Conservation (phyloP, 2,888 invertebrate genomes). For the Leptinotarsa rubiginosa region DNA sequence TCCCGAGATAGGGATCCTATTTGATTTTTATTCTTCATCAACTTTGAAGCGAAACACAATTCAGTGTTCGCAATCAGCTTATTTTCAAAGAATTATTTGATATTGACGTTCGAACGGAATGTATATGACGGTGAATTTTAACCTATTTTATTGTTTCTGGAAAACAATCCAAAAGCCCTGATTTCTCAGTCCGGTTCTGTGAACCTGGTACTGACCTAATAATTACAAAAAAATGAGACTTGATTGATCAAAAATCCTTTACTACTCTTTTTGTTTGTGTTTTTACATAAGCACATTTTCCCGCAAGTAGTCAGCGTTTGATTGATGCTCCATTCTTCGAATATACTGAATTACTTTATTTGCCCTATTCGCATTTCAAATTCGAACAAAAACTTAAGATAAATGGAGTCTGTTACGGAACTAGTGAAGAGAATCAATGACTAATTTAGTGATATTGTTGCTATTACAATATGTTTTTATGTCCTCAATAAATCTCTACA, state of each 20-base stretch:
- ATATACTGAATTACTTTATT: slow-evolving; percentile 9
- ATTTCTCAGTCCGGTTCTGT: neutral
- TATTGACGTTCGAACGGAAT: too few relatives aligned
- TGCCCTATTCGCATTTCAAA: neutral
- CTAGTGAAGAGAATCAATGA: slow-evolving; percentile 8
- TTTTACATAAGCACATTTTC: slow-evolving; percentile 13
- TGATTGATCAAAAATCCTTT: neutral
- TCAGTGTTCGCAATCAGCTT: too few relatives aligned
- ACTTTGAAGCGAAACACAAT: too few relatives aligned
- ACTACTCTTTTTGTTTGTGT: neutral
- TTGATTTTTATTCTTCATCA: too few relatives aligned
- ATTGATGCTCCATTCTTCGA: slow-evolving; percentile 10
- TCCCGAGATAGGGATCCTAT: too few relatives aligned
- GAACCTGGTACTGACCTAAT: neutral
- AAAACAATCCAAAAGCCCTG: too few relatives aligned
- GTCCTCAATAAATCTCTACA: neutral
- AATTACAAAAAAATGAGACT: neutral
- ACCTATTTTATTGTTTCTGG: too few relatives aligned
- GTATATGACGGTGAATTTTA: too few relatives aligned
- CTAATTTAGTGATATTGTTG: slow-evolving; percentile 16
- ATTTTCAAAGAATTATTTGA: too few relatives aligned
- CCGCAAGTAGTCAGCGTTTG: neutral
- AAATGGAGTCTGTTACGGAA: neutral
- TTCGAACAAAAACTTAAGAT: slow-evolving; percentile 13
- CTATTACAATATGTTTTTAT: neutral